These are phyloP conservation scores for Scaptomyza flava DNA, from an alignment of 2,888 invertebrate genomes.

Conservation along the genomic window DNA sequence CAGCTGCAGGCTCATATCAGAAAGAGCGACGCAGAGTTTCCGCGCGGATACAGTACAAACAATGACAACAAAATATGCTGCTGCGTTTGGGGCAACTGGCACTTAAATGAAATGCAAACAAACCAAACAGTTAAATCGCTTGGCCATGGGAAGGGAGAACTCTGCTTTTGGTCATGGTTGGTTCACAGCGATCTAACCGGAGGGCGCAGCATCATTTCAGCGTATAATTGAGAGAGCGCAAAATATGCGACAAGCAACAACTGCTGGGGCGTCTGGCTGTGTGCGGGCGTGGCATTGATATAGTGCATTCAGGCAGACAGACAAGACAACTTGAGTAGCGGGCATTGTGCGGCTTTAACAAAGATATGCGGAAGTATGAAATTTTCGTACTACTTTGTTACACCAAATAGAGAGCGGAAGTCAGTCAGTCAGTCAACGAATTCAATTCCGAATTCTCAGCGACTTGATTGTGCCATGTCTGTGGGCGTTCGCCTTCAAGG, in stretches of 20 bases:
- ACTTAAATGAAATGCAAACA: slow-evolving; percentile 76
- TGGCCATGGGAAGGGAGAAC: slow-evolving; percentile 15
- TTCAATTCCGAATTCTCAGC: slow-evolving; percentile 44
- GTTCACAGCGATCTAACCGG: slow-evolving; percentile 31
- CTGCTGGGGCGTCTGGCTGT: slow-evolving; percentile 48
- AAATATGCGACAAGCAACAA: slow-evolving; percentile 73
- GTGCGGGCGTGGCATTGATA: slow-evolving; percentile 53
- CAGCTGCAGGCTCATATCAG: slow-evolving; percentile 19
- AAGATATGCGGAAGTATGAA: slow-evolving; percentile 77
- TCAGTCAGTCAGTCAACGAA: slow-evolving; percentile 73
- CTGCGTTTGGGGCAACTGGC: slow-evolving; percentile 42
- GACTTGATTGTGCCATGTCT: slow-evolving; percentile 64
- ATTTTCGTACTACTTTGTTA: slow-evolving; percentile 77
- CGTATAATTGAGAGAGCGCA: slow-evolving; percentile 75
- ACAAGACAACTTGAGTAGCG: slow-evolving; percentile 21
- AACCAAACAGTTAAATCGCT: slow-evolving; percentile 67
- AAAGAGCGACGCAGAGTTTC: background rate
- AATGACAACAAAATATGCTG: slow-evolving; percentile 75
- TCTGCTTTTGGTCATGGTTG: slow-evolving; percentile 7
- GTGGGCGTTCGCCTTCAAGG: slow-evolving; percentile 14
- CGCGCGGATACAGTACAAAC: slow-evolving; percentile 57
- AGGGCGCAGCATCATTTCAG: slow-evolving; percentile 75
- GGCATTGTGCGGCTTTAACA: slow-evolving; percentile 56
- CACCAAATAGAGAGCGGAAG: slow-evolving; percentile 78
- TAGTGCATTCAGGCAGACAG: slow-evolving; percentile 10